Conservation (phyloP, 2,113 vertebrate species). For the Alosa alosa region DNA sequence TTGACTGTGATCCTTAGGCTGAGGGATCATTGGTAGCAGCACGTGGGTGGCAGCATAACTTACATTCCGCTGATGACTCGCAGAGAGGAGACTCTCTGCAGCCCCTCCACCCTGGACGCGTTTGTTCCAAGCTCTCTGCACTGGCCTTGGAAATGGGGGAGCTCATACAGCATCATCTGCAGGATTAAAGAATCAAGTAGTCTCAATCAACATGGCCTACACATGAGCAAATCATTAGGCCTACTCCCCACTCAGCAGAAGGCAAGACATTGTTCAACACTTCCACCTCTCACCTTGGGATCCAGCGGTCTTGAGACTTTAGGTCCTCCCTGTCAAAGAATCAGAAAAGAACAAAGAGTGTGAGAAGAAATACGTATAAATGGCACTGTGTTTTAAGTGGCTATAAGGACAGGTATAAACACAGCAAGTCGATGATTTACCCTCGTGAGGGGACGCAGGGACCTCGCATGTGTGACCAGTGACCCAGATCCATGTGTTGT, state of each 20-base stretch:
- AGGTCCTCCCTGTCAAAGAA: constrained; percentile 45
- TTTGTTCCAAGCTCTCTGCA: constrained; percentile 75
- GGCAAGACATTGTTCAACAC: no score
- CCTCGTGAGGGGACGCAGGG: constrained; percentile 78
- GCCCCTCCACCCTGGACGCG: constrained; percentile 61
- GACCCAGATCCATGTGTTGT: constrained; percentile 65
- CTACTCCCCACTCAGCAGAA: no score
- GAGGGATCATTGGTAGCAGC: background rate
- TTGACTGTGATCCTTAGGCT: background rate
- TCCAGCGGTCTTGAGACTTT: constrained; percentile 50
- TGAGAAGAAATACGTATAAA: background rate
- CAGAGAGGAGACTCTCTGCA: constrained; percentile 71
- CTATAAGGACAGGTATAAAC: background rate
- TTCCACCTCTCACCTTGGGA: constrained; percentile 47
- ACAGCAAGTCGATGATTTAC: constrained; percentile 53
- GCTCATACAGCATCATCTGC: constrained; percentile 80
- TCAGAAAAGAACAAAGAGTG: background rate
- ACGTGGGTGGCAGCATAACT: constrained; percentile 57
- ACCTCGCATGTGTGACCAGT: constrained; percentile 62
- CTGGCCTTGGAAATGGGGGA: constrained; percentile 70
- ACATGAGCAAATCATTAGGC: background rate
- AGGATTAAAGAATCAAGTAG: constrained; percentile 29
- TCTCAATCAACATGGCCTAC: background rate
- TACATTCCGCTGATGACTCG: constrained; percentile 81
- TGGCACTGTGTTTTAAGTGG: background rate